Conservation (phyloP, 35 echinoderm and acorn worm species). For the Lytechinus pictus region DNA sequence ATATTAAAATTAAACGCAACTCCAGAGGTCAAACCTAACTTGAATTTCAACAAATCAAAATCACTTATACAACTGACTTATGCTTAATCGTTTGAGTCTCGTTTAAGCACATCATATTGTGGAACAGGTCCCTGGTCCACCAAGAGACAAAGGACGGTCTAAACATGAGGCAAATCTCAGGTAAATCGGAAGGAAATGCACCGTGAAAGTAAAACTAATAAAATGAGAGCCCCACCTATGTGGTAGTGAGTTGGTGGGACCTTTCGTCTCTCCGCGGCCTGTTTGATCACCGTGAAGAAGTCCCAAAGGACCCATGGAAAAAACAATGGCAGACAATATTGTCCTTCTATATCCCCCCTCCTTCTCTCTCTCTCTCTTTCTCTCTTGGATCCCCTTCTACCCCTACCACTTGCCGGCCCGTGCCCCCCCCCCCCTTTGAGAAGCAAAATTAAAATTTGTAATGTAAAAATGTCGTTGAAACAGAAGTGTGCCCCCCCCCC, state of each 20-base stretch:
- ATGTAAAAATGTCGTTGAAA: no score
- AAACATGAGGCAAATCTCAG: background rate
- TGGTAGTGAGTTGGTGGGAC: background rate
- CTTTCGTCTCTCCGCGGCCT: background rate
- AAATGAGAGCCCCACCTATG: background rate
- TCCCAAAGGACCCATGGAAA: background rate
- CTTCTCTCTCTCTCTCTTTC: background rate
- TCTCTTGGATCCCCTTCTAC: background rate
- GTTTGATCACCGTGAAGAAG: background rate
- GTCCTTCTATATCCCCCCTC: background rate
- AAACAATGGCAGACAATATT: background rate
- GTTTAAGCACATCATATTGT: no score
- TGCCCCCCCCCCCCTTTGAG: background rate
- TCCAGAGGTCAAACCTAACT: no score
- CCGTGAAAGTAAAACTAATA: background rate
- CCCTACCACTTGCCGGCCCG: background rate
- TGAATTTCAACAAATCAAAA: no score
- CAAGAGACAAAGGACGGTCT: background rate
- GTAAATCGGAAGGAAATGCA: background rate
- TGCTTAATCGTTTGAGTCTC: no score
- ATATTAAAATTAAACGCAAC: no score
- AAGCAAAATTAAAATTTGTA: no score
- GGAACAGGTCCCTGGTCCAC: background rate
- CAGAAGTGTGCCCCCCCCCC: no score
- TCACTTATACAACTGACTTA: no score